Base-by-base conservation (phyloP, 2,113 vertebrate genomes). In the Pelmatolapia mariae region DNA sequence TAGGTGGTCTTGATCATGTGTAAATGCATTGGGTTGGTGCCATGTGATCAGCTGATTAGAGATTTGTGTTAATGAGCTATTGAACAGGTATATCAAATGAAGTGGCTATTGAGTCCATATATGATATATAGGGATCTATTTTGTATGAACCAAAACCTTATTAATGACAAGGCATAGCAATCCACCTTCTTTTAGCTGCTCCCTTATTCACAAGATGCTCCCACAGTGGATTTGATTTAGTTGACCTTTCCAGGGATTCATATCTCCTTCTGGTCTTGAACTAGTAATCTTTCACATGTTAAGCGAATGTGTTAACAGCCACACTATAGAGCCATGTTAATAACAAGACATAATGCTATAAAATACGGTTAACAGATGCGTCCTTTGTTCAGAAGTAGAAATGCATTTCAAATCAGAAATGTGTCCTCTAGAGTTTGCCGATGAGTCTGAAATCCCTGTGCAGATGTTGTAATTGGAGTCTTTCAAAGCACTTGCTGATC, bases 401-500 rank as follows among this genome's bases (percentile, higher is more conserved):
- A 50, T 61, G n/a, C 36, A 80, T 63, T 82, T 73, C 31, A 57
- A 86, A 38, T 92, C 29, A 68, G 19, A 82, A 59, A 29, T 52
- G 33, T 53, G 22, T 73, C 0, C 56, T 82, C 54, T 78, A 66
- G 81, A 85, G 82, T 26, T 38, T 79, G 79, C 13, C 94, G 96
- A 92, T 96, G 96, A 91, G 82, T 90, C 38, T 89, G 73, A 95
- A 95, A 93, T 31, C 71, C 95, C 57, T 88, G 94, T 92, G 91
- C 89, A 90, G 89, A 96, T 92, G 93, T 95, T 95, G 92, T 96
- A 96, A 96, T 96, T 94, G 22, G 81, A 91, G 59, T 87, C 0
- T 91, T 93, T 97, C 96, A 97, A 97, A 96, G 96, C 94, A 88
- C 59, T 29, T 53, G 40, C 63, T 89, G 24, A 82, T 47, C 85